Conservation (phyloP, 35 echinoderm and acorn worm genomes). For the Apostichopus parvimensis region DNA sequence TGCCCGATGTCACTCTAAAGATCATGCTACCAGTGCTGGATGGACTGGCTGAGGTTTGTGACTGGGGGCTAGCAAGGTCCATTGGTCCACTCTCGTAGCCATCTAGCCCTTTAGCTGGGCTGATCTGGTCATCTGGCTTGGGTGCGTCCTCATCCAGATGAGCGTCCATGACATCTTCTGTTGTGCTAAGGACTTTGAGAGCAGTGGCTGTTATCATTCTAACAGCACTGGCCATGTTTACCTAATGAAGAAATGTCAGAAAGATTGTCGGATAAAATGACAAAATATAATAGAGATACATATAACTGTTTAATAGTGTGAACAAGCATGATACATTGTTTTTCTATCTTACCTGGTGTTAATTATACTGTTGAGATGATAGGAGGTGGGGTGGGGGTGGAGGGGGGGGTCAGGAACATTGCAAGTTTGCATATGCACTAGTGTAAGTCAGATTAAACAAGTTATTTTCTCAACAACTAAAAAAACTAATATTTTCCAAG, state of each 20-base stretch:
- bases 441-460: too few species aligned
- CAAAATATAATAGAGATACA: background rate
- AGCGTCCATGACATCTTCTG: slow-evolving; percentile 85
- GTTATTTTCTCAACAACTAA: too few species aligned
- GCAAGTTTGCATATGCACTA: too few species aligned
- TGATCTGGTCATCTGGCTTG: background rate
- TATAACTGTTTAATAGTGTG: too few species aligned
- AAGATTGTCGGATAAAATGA: background rate
- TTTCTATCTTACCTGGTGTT: too few species aligned
- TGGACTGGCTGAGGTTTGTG: slow-evolving; percentile 22
- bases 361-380: too few species aligned
- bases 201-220: slow-evolving; percentile 97
- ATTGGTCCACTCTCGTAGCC: slow-evolving; percentile 20
- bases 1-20: slow-evolving; percentile 54
- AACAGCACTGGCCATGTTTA: slow-evolving; percentile 86
- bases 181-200: slow-evolving; percentile 87
- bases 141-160: slow-evolving; percentile 58
- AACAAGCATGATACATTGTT: too few species aligned
- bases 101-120: background rate
- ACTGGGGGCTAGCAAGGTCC: slow-evolving; percentile 9
- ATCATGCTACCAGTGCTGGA: slow-evolving; percentile 49
- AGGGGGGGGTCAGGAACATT: too few species aligned
- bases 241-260: slow-evolving; percentile 33
- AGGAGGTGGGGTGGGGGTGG: too few species aligned
- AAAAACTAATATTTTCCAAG: too few species aligned